Percentiles rank a stretch among this genome's conserved stretches.
Conservation (phyloP, 2,113 vertebrate species). For the Rhineura floridana region DNA sequence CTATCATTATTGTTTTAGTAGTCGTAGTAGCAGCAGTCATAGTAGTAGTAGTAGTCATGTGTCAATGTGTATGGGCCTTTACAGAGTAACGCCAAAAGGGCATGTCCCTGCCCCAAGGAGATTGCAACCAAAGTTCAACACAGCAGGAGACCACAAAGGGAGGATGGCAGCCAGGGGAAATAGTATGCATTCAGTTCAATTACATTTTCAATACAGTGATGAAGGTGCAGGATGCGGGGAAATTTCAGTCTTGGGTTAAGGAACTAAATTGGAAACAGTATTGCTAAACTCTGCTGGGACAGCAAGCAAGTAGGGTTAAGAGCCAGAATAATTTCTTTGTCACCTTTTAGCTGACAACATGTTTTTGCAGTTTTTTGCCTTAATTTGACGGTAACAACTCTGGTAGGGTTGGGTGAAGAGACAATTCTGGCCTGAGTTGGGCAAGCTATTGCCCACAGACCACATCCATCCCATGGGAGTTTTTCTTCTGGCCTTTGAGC, state of each 20-base stretch:
- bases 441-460: neutral
- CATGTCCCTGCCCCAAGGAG: neutral
- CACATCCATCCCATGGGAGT: neutral
- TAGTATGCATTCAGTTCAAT: neutral
- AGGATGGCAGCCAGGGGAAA: neutral
- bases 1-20: neutral
- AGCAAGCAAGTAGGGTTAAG: neutral
- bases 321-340: neutral
- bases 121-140: neutral
- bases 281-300: neutral
- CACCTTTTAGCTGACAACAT: neutral
- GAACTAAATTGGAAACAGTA: neutral
- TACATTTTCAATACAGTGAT: neutral
- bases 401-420: neutral
- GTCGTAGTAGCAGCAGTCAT: neutral
- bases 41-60: neutral
- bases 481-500: neutral
- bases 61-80: neutral
- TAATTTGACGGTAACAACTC: neutral
- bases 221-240: neutral
- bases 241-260: neutral
- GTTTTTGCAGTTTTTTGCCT: neutral
- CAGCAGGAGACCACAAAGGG: neutral
- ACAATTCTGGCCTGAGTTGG: neutral
- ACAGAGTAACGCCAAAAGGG: neutral